phyloP scores from a whole-genome alignment of 2,888 invertebrate genomes.

The Cerastis leucographa region DNA sequence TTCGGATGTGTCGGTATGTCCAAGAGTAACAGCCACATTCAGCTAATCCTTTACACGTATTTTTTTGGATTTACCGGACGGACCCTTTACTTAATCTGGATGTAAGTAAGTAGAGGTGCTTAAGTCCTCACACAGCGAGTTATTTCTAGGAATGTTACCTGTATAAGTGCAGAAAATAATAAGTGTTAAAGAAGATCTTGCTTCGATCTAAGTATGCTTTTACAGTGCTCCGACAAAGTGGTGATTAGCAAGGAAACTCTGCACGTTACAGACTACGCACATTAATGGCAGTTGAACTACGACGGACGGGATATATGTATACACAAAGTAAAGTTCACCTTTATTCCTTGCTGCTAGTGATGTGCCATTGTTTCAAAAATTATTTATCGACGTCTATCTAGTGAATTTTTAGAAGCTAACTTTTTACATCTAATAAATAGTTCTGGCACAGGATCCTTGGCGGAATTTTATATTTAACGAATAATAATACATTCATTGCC shows the following conservation, averaged over 20 bases:
- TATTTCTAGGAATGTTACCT: conserved; percentile 12
- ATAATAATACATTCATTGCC: neutral
- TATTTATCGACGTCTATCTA: neutral
- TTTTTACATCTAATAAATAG: neutral
- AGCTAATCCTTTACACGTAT: conserved; percentile 38
- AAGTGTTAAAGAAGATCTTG: conserved; percentile 26
- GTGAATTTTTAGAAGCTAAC: neutral
- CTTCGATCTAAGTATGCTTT: conserved; percentile 31
- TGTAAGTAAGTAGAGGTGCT: conserved; percentile 7
- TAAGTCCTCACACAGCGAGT: neutral
- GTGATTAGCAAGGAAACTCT: conserved; percentile 60
- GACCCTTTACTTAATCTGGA: conserved; percentile 6
- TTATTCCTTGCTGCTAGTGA: conserved; percentile 47
- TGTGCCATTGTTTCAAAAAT: neutral
- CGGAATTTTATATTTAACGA: neutral
- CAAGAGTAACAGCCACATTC: conserved; percentile 16
- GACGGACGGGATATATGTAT: conserved; percentile 29
- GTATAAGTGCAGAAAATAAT: conserved; percentile 24
- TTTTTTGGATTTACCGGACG: conserved; percentile 20
- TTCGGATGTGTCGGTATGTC: conserved; percentile 37
- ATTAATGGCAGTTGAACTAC: conserved; percentile 37
- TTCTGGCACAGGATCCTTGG: neutral
- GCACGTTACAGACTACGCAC: conserved; percentile 54
- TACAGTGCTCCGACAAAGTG: conserved; percentile 41
- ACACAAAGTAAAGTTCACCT: conserved; percentile 54